Base-by-base conservation (phyloP, 35 echinoderm and acorn worm genomes). In the Ophiothrix spiculata region DNA sequence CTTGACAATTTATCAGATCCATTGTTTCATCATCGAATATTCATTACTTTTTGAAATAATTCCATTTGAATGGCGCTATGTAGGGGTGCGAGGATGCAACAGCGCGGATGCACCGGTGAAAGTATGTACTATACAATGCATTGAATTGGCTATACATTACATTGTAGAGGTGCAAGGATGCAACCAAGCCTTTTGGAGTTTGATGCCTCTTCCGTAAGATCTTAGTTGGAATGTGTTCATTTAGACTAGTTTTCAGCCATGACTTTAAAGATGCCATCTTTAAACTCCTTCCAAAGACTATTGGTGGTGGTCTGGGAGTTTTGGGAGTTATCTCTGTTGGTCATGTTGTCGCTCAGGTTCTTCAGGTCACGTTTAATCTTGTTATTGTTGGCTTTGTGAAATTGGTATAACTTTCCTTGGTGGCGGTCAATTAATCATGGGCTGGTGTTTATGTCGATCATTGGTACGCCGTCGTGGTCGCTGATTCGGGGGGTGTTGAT, bases 181-280 rank as follows among this genome's bases (percentile, higher is more conserved):
- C n/a, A n/a, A n/a, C n/a, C n/a, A n/a, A n/a, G n/a, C n/a, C n/a
- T n/a, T n/a, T n/a, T 28, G 78, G 78, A 39, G 80, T 82, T 82
- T 82, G 39, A 12, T 82, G 46, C 13, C 42, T 35, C 36, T 85
- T 85, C n/a, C 41, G 1, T 21, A 85, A 75, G 39, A 85, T 69
- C n/a, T n/a, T 75, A 17, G 60, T 69, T 69, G 60, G 60, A 2
- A 69, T 69, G 29, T 69, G 60, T 15, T 10, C 60, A 69, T 69
- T n/a, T n/a, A n/a, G n/a, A n/a, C n/a, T n/a, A n/a, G n/a, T n/a
- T n/a, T n/a, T n/a, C n/a, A n/a, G n/a, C 25, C 60, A 69, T 69
- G 2, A n/a, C 60, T n/a, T 69, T 69, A 25, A 25, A 25, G 1
- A 69, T 28, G 2, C 60, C 60, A 10, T 25, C 60, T 25, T 69